phyloP scores from a whole-genome alignment of 2,797 vertebrate genomes.

The Setipinna tenuifilis region DNA sequence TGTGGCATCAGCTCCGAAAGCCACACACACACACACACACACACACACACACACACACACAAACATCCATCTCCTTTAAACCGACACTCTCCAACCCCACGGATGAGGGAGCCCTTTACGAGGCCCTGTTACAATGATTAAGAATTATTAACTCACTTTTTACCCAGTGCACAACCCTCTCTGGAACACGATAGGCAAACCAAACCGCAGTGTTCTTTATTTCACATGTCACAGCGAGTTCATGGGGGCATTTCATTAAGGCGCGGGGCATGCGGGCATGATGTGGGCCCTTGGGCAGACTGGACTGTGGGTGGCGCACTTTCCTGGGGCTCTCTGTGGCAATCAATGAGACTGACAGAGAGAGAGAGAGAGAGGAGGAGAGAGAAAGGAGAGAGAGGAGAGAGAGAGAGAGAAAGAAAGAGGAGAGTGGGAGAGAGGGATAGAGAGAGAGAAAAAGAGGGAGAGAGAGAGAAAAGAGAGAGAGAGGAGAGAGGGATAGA shows the following conservation, averaged over 20 bases:
- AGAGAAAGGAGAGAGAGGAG: background rate
- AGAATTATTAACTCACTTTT: conserved; percentile 54
- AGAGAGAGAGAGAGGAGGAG: conserved; percentile 55
- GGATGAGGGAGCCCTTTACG: background rate
- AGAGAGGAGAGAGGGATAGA: background rate
- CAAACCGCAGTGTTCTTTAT: background rate
- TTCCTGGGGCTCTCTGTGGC: background rate
- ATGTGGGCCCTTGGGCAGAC: background rate
- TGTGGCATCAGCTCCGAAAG: background rate
- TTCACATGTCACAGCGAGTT: background rate
- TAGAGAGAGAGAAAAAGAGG: conserved; percentile 45
- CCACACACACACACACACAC: too few species aligned
- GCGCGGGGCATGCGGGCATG: background rate
- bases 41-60: background rate
- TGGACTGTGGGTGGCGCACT: background rate
- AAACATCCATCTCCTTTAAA: background rate
- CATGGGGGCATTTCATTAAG: background rate
- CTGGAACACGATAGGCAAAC: conserved; percentile 44
- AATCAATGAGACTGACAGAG: conserved; percentile 36
- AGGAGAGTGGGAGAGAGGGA: too few species aligned
- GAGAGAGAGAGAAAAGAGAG: conserved; percentile 43
- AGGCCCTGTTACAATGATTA: background rate
- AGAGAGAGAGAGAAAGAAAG: conserved; percentile 29
- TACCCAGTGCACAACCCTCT: conserved; percentile 62
- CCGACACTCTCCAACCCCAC: background rate